Evolutionary conservation across 2,113 vertebrate genomes (phyloP).

Genomic region (Leptosomus discolor): DNA sequence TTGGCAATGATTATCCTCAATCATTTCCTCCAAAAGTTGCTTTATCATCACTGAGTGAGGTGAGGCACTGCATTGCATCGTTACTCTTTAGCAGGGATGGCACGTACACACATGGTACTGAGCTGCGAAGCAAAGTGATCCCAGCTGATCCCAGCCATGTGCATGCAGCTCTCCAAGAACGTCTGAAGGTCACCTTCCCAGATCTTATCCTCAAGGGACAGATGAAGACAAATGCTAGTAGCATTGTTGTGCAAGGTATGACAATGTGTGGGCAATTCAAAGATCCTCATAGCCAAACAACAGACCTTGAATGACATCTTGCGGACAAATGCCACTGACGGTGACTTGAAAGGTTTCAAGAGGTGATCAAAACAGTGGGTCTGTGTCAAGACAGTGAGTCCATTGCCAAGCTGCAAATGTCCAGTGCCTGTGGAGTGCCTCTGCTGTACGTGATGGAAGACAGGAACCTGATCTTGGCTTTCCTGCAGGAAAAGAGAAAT

Average conservation of each 20-base stretch:
- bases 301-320: neutral
- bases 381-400: neutral
- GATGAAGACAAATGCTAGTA: neutral
- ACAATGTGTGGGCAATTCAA: neutral
- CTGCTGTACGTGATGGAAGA: neutral
- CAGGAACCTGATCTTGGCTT: neutral
- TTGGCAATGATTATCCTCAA: neutral
- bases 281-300: neutral
- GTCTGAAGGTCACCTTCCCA: neutral
- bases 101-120: neutral
- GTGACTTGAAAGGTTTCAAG: neutral
- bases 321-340: neutral
- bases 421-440: neutral
- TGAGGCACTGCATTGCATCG: neutral
- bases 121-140: neutral
- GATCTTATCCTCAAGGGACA: neutral
- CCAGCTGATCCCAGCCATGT: neutral
- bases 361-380: neutral
- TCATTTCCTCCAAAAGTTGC: neutral
- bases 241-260: neutral
- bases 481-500: slow-evolving; percentile 12
- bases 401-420: neutral
- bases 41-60: neutral
- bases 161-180: neutral
- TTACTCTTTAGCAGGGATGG: neutral